phyloP scores from a whole-genome alignment of 2,113 vertebrate genomes.

The Pampusana beccarii region DNA sequence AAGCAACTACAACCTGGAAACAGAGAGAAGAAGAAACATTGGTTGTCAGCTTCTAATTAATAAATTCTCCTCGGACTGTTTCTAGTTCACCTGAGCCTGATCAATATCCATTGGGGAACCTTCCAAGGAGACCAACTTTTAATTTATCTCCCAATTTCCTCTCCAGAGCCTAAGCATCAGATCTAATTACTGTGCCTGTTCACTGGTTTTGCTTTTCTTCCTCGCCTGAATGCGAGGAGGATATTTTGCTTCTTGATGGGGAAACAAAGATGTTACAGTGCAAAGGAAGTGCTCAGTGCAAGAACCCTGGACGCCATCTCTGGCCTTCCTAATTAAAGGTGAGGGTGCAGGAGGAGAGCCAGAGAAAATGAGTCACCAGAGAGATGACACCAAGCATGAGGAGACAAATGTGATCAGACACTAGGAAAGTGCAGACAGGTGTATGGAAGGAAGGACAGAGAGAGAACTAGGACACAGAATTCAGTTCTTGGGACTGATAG shows the following conservation, averaged over 20 bases:
- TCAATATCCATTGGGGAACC: constrained; percentile 81
- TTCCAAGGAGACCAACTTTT: constrained; percentile 71
- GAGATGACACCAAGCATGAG: not conserved
- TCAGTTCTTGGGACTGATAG: not conserved
- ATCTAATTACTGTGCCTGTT: constrained; percentile 58
- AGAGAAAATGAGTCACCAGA: not conserved
- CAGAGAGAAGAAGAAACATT: constrained; percentile 71
- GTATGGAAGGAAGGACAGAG: not conserved
- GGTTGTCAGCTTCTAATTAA: constrained; percentile 89
- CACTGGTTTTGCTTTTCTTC: constrained; percentile 42
- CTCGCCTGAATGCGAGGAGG: not conserved
- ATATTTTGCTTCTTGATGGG: not conserved
- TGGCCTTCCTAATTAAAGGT: not conserved
- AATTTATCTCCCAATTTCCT: constrained; percentile 87
- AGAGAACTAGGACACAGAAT: not conserved
- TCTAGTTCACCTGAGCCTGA: constrained; percentile 73
- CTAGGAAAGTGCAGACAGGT: not conserved
- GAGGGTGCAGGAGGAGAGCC: not conserved
- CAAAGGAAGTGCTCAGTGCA: not conserved
- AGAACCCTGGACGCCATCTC: not conserved
- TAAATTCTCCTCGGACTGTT: constrained; percentile 80
- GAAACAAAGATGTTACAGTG: constrained; percentile 12
- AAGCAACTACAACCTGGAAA: not conserved
- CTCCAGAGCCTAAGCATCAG: constrained; percentile 44
- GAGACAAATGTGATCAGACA: not conserved